These are phyloP conservation scores for Drosophila aff. DNA, from an alignment of 1,140 invertebrate genomes.

Conservation along the genomic window DNA sequence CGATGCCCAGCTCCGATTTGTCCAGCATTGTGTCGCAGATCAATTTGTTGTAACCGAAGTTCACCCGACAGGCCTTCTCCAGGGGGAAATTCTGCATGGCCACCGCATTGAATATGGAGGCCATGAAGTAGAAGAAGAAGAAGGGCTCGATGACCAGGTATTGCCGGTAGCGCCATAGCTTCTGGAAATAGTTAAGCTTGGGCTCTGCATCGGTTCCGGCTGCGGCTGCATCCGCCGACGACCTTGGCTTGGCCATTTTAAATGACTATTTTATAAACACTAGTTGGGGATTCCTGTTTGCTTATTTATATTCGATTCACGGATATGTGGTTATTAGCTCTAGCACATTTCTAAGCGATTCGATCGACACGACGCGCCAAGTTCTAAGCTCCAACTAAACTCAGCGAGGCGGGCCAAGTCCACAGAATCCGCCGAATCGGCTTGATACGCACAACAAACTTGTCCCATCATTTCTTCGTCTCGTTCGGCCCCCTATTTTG, in stretches of 20 bases:
- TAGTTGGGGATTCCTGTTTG: constrained; percentile 2
- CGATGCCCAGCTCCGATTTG: constrained; percentile 73
- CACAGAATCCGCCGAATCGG: constrained; percentile 26
- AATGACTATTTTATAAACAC: constrained; percentile 4
- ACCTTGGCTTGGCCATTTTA: constrained; percentile 61
- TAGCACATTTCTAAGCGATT: constrained; percentile 56
- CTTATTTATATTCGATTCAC: constrained; percentile 19
- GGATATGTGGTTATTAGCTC: constrained; percentile 13
- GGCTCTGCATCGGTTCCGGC: constrained; percentile 28
- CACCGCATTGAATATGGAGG: constrained; percentile 85
- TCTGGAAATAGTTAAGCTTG: constrained; percentile 74
- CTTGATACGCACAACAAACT: constrained; percentile 75
- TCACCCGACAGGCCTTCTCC: constrained; percentile 88
- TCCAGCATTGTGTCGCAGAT: constrained; percentile 87
- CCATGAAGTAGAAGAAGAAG: constrained; percentile 85
- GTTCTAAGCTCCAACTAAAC: constrained; percentile 73
- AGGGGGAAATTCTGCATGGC: constrained; percentile 86
- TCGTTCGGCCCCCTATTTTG: constrained; percentile 23
- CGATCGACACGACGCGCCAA: constrained; percentile 66
- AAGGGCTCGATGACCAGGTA: constrained; percentile 86
- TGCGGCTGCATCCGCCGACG: constrained; percentile 23
- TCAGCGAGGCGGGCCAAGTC: constrained; percentile 22
- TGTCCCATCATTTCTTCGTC: constrained; percentile 72
- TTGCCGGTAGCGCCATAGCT: constrained; percentile 71
- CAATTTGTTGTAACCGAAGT: constrained; percentile 86